These are phyloP conservation scores for Desmodus rotundus DNA, from an alignment of 2,113 vertebrate species.

Conservation along the genomic window DNA sequence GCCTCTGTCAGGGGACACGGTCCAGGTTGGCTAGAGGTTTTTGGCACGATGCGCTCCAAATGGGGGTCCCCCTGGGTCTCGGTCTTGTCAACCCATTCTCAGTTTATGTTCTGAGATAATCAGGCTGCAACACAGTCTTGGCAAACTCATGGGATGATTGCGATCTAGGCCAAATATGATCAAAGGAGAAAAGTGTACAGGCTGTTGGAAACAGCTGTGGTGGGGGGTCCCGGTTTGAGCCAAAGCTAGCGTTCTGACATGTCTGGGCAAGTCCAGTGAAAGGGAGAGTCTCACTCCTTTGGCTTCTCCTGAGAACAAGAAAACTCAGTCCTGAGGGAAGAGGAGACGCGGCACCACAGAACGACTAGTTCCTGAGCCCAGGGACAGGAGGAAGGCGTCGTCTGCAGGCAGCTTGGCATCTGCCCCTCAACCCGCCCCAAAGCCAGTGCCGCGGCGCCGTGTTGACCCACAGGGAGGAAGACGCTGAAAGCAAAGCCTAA, in stretches of 20 bases:
- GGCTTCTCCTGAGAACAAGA: not conserved
- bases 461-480: not conserved
- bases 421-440: not conserved
- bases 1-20: not conserved
- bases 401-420: not conserved
- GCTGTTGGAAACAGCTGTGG: not conserved
- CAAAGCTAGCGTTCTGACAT: not conserved
- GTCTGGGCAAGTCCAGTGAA: not conserved
- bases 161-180: constrained; percentile 20
- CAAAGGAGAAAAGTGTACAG: not conserved
- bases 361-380: not conserved
- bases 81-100: not conserved
- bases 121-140: not conserved
- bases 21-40: not conserved
- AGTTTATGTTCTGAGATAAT: constrained; percentile 45
- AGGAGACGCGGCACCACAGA: not conserved
- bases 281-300: not conserved
- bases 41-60: not conserved
- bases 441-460: rapidly evolving
- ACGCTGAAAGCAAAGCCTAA: not conserved
- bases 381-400: not conserved
- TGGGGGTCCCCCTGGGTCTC: not conserved
- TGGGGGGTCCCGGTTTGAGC: not conserved
- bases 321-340: not conserved
- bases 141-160: not conserved